Evolutionary conservation across 2,797 vertebrate genomes (phyloP).

Genomic region (Tolypeutes matacus): DNA sequence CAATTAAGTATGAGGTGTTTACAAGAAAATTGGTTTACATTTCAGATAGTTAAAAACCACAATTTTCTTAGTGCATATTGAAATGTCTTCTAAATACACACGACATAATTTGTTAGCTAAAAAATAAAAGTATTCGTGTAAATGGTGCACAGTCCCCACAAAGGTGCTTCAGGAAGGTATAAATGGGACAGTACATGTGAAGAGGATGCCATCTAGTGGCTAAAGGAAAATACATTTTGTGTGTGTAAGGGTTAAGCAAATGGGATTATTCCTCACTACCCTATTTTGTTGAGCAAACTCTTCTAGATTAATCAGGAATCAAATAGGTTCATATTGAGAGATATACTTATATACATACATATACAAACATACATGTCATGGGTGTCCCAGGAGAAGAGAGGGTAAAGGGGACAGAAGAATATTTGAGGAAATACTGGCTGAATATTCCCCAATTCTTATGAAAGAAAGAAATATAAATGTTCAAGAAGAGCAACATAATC

Average conservation of each 20-base stretch:
- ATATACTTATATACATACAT: background rate
- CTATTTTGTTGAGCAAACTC: constrained; percentile 16
- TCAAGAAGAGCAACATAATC: too few species aligned
- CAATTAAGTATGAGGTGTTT: background rate
- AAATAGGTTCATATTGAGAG: background rate
- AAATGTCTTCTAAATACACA: constrained; percentile 41
- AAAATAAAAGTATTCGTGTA: background rate
- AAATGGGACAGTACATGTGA: background rate
- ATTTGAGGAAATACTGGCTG: too few species aligned
- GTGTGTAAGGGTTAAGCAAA: background rate
- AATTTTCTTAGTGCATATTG: background rate
- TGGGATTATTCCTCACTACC: background rate
- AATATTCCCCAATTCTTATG: too few species aligned
- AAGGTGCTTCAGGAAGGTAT: background rate
- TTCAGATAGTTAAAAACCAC: background rate
- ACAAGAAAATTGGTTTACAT: background rate
- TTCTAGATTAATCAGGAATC: constrained; percentile 15
- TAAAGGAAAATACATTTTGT: constrained; percentile 19
- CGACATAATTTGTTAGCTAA: constrained; percentile 19
- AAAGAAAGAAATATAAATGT: too few species aligned
- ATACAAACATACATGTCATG: background rate
- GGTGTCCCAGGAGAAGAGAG: too few species aligned
- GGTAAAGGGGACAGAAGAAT: too few species aligned
- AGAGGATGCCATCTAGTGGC: constrained; percentile 74
- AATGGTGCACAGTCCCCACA: background rate